phyloP scores from a whole-genome alignment of 2,113 vertebrate genomes.

The Ochotona curzoniae region DNA sequence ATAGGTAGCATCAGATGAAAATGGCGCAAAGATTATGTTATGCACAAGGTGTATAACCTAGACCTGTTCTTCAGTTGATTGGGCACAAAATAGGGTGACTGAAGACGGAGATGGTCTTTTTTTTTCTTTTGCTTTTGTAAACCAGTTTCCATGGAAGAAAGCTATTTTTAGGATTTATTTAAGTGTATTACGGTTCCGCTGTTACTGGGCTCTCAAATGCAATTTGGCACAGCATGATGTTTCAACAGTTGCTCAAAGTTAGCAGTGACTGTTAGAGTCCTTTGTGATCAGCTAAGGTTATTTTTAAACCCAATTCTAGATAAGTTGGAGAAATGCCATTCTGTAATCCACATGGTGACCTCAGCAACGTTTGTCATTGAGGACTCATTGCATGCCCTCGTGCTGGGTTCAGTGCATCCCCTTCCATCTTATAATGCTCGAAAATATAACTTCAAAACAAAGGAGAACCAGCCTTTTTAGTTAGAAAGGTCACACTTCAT shows the following conservation, averaged over 20 bases:
- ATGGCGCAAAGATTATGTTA: not conserved
- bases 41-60: not conserved
- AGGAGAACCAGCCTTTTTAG: conserved; percentile 49
- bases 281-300: conserved; percentile 76
- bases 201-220: conserved; percentile 78
- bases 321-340: conserved; percentile 77
- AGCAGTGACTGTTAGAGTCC: conserved; percentile 67
- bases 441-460: conserved; percentile 63
- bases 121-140: conserved; percentile 41
- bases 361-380: conserved; percentile 54
- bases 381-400: not conserved
- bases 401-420: not conserved
- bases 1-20: conserved; percentile 30
- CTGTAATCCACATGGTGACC: conserved; percentile 53
- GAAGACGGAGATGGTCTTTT: conserved; percentile 12
- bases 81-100: conserved; percentile 40
- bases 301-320: conserved; percentile 84
- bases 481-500: conserved; percentile 69
- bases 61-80: not conserved
- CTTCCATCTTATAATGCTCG: conserved; percentile 14
- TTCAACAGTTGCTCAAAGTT: conserved; percentile 81
- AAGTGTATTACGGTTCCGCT: conserved; percentile 63
- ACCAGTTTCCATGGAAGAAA: conserved; percentile 50
- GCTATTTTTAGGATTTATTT: conserved; percentile 82
- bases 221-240: conserved; percentile 79